Evolutionary conservation across 2,797 vertebrate genomes (phyloP).

Genomic region (Coranthus polyacanthus): DNA sequence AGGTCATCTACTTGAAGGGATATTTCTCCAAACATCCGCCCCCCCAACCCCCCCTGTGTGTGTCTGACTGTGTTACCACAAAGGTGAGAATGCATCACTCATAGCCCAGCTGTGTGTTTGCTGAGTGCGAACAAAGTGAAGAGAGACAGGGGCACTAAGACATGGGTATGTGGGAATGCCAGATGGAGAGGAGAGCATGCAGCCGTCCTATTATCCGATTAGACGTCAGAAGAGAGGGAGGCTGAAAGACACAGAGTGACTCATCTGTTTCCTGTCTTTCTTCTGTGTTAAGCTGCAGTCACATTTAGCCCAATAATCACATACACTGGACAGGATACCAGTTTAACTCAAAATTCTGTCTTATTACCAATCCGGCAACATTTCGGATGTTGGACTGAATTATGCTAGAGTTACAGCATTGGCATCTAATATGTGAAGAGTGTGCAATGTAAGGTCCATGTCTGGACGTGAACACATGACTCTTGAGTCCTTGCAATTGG

Average conservation of each 20-base stretch:
- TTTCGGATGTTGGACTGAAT: too few relatives aligned
- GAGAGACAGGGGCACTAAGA: constrained; percentile 29
- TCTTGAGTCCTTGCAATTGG: too few relatives aligned
- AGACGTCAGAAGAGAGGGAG: constrained; percentile 19
- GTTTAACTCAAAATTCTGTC: neutral
- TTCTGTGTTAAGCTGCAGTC: constrained; percentile 1
- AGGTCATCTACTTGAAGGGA: constrained; percentile 9
- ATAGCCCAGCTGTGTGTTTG: constrained; percentile 38
- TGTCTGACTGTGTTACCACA: constrained; percentile 3
- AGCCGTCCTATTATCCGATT: constrained; percentile 30
- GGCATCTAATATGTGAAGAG: too few relatives aligned
- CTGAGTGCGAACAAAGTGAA: constrained; percentile 18
- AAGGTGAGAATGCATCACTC: constrained; percentile 35
- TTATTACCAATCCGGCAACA: neutral
- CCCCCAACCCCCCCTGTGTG: neutral
- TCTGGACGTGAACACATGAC: too few relatives aligned
- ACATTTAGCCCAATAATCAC: neutral
- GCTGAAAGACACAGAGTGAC: constrained; percentile 4
- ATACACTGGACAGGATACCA: neutral
- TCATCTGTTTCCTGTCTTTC: constrained; percentile 17
- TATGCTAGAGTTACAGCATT: too few relatives aligned
- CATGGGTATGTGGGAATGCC: constrained; percentile 19
- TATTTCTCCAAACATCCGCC: neutral
- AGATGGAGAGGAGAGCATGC: constrained; percentile 38
- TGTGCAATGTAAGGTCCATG: too few relatives aligned